Percentiles rank a stretch among this genome's conserved stretches.
Evolutionary conservation across 2,113 vertebrate species (phyloP).

Genomic region (Tychaedon coryphoeus): DNA sequence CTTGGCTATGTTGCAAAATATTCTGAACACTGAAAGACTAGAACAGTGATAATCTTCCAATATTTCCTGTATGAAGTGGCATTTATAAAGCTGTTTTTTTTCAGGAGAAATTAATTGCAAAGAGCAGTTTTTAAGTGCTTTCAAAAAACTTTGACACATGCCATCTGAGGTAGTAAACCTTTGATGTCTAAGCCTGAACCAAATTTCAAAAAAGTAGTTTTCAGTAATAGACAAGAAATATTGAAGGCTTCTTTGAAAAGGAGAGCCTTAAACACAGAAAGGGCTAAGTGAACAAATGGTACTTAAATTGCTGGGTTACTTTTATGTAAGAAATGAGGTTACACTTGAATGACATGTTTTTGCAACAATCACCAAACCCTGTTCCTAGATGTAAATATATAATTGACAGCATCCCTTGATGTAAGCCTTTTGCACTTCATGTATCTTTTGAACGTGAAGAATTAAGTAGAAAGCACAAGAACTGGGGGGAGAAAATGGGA

Average conservation of each 20-base stretch:
- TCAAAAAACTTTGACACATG: neutral
- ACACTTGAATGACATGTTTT: neutral
- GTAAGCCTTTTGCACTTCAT: neutral
- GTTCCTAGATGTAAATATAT: neutral
- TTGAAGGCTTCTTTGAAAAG: neutral
- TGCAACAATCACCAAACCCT: neutral
- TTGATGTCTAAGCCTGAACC: neutral
- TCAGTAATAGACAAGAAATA: neutral
- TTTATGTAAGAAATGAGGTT: neutral
- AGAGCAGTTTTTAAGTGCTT: neutral
- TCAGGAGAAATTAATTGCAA: neutral
- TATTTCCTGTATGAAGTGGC: neutral
- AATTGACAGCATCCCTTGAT: neutral
- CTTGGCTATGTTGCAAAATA: neutral
- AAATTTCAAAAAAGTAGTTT: neutral
- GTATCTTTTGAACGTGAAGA: neutral
- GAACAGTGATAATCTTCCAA: neutral
- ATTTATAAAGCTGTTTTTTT: neutral
- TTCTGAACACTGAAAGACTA: neutral
- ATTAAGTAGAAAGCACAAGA: neutral
- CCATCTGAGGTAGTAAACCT: neutral
- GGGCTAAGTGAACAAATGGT: neutral
- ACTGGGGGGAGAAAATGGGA: accelerated
- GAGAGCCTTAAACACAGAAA: neutral
- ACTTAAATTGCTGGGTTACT: neutral